Evolutionary conservation across 2,113 vertebrate genomes (phyloP).

Genomic region (Limnothrissa miodon): DNA sequence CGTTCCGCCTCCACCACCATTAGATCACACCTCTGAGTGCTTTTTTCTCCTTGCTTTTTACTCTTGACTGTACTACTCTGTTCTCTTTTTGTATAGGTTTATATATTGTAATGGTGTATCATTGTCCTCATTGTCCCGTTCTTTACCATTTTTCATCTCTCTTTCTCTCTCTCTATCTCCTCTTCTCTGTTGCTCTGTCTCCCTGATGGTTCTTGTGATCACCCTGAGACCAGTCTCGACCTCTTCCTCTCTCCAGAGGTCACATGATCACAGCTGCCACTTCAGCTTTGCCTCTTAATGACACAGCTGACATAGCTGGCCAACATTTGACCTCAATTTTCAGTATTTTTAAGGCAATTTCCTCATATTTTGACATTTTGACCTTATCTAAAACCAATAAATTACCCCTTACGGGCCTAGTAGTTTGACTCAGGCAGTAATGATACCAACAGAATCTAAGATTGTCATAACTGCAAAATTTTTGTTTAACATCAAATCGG

Average conservation of each 20-base stretch:
- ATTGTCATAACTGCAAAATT: neutral
- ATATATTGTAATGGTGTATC: no score
- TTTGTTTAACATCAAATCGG: neutral
- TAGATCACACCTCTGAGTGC: neutral
- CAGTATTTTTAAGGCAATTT: neutral
- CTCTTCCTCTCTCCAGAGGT: neutral
- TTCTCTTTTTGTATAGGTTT: neutral
- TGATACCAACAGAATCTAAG: neutral
- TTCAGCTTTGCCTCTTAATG: neutral
- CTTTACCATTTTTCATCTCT: neutral
- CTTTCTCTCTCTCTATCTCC: neutral
- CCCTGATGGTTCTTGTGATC: neutral
- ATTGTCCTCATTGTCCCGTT: neutral
- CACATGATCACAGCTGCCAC: slow-evolving; percentile 13
- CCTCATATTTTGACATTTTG: neutral
- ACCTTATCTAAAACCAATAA: neutral
- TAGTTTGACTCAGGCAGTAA: neutral
- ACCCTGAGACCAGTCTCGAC: neutral
- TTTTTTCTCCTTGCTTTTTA: neutral
- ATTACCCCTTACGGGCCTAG: neutral
- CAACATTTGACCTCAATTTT: slow-evolving; percentile 11
- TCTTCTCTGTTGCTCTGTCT: neutral
- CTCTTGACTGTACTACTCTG: neutral
- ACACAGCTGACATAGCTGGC: neutral
- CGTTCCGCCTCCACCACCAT: neutral